These are phyloP conservation scores for Nomada goodeniana DNA, from an alignment of 2,888 invertebrate genomes.

Conservation along the genomic window DNA sequence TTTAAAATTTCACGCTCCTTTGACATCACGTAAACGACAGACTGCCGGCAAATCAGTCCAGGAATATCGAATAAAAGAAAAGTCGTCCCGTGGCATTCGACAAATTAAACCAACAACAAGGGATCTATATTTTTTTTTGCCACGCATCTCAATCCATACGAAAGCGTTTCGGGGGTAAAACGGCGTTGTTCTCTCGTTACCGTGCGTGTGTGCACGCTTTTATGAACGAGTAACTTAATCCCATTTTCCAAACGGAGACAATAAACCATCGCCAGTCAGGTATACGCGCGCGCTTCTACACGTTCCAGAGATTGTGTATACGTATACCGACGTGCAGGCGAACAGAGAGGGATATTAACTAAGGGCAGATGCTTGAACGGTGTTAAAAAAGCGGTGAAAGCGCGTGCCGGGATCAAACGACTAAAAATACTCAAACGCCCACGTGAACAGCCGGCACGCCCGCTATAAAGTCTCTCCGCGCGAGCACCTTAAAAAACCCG, in stretches of 20 bases:
- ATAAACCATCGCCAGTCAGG: slow-evolving; percentile 66
- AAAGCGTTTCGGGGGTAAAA: slow-evolving; percentile 29
- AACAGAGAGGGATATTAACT: slow-evolving; percentile 64
- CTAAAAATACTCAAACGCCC: slow-evolving; percentile 81
- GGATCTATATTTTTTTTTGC: slow-evolving; percentile 36
- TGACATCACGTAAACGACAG: no score
- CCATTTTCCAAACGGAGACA: slow-evolving; percentile 72
- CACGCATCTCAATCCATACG: neutral
- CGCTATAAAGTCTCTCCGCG: slow-evolving; percentile 77
- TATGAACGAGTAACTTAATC: slow-evolving; percentile 74
- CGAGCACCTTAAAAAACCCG: slow-evolving; percentile 54
- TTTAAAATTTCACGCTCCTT: no score
- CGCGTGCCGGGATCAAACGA: slow-evolving; percentile 73
- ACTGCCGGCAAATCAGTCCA: slow-evolving; percentile 1
- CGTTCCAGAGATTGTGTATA: neutral
- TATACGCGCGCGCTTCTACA: neutral
- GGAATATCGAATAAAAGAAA: neutral
- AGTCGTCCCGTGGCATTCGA: slow-evolving; percentile 25
- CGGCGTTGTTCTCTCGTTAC: slow-evolving; percentile 57
- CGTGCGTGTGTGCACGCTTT: slow-evolving; percentile 15
- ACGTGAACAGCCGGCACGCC: slow-evolving; percentile 79
- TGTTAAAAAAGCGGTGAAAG: slow-evolving; percentile 71
- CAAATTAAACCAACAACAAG: slow-evolving; percentile 41
- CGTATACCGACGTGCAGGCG: slow-evolving; percentile 9
- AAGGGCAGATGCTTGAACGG: slow-evolving; percentile 74